These are phyloP conservation scores for Oikopleura albicans DNA, from an alignment of 23 tunicate genomes.

Conservation along the genomic window DNA sequence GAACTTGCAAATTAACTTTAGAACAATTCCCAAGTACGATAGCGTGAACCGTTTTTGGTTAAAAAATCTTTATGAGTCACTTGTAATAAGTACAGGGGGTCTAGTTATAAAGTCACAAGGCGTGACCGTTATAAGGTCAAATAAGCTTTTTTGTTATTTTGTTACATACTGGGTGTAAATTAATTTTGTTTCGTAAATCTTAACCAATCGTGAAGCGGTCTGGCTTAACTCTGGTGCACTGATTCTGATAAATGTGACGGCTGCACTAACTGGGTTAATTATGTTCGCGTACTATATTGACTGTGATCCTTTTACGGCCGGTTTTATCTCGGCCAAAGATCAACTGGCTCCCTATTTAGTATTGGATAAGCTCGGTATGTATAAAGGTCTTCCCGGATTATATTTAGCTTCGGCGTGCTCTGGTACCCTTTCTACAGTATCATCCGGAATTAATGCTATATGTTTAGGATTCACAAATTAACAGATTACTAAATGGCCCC, in stretches of 20 bases:
- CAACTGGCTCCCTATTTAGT: slow-evolving; percentile 5
- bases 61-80: too few species aligned
- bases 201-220: too few species aligned
- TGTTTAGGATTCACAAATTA: too few species aligned
- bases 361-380: neutral
- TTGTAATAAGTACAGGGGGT: too few species aligned
- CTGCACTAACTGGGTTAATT: slow-evolving; percentile 30
- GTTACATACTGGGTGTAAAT: too few species aligned
- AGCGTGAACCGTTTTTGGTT: too few species aligned
- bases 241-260: slow-evolving; percentile 27
- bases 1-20: neutral
- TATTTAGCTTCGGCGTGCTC: neutral
- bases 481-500: too few species aligned
- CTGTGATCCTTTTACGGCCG: slow-evolving; percentile 36
- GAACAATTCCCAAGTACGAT: neutral
- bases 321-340: neutral
- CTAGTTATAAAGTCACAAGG: too few species aligned
- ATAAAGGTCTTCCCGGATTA: neutral
- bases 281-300: slow-evolving; percentile 35
- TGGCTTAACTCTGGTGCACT: slow-evolving; percentile 38
- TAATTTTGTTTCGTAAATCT: too few species aligned
- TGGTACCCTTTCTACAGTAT: slow-evolving; percentile 27
- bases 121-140: too few species aligned
- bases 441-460: slow-evolving; percentile 61
- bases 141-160: too few species aligned